These are phyloP conservation scores for Anthophora plumipes DNA, from an alignment of 2,888 invertebrate species.

Conservation along the genomic window DNA sequence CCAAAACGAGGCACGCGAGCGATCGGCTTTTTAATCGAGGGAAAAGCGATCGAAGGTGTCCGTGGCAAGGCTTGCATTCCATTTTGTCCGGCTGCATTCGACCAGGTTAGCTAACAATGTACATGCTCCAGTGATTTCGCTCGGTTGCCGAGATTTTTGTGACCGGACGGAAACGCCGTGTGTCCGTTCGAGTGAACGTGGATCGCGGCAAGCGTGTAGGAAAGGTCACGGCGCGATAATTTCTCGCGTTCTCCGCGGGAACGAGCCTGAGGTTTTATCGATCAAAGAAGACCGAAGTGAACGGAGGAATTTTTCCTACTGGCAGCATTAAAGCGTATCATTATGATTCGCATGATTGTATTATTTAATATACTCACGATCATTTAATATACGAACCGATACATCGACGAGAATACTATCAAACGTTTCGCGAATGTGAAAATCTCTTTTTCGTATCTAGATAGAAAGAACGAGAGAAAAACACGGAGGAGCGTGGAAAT, in stretches of 20 bases:
- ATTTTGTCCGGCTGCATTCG: slow-evolving; percentile 36
- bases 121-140: slow-evolving; percentile 75
- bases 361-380: no score
- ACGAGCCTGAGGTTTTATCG: slow-evolving; percentile 33
- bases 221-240: slow-evolving; percentile 59
- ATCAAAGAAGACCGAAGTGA: slow-evolving; percentile 41
- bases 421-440: not conserved
- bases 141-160: slow-evolving; percentile 71
- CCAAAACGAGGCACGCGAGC: slow-evolving; percentile 15
- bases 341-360: no score
- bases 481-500: not conserved
- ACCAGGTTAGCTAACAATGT: slow-evolving; percentile 73
- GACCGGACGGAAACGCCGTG: slow-evolving; percentile 51
- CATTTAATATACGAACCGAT: not conserved
- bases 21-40: not conserved
- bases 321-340: not conserved
- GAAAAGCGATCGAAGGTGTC: slow-evolving; percentile 26
- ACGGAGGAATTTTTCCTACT: slow-evolving; percentile 40
- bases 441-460: not conserved
- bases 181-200: slow-evolving; percentile 68
- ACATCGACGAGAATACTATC: not conserved
- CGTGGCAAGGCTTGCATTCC: slow-evolving; percentile 58
- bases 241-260: slow-evolving; percentile 32
- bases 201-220: slow-evolving; percentile 29
- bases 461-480: not conserved